Evolutionary conservation across 2,797 vertebrate species (phyloP).

Genomic region (Threskiornis aethiopicus): DNA sequence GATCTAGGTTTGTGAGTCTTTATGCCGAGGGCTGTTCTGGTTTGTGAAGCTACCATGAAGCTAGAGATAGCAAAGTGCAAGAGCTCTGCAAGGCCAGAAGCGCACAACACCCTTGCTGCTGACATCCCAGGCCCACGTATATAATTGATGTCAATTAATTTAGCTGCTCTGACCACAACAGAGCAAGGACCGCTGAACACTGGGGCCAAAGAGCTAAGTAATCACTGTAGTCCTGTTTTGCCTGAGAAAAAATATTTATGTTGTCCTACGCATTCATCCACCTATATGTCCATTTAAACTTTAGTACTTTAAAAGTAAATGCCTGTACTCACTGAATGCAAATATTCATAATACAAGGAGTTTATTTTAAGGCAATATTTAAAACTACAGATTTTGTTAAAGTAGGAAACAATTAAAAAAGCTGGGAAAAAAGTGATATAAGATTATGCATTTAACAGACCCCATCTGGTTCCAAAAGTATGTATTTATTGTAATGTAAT

Average conservation of each 20-base stretch:
- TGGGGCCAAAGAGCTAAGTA: not conserved
- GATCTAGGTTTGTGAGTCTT: not conserved
- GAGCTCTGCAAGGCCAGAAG: not conserved
- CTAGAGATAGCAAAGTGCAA: not conserved
- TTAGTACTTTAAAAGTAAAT: not conserved
- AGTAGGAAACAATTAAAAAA: constrained; percentile 11
- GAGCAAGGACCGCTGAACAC: not conserved
- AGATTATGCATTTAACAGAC: constrained; percentile 20
- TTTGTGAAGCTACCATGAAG: not conserved
- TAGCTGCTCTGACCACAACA: not conserved
- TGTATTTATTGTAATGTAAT: not conserved
- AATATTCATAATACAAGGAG: not conserved
- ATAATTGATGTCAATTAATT: not conserved
- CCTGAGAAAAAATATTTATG: not conserved
- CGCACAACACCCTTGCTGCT: not conserved
- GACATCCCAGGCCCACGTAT: not conserved
- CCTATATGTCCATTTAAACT: not conserved
- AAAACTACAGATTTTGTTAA: not conserved
- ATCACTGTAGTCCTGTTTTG: not conserved
- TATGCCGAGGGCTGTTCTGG: not conserved
- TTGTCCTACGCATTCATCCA: not conserved
- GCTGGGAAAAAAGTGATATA: not conserved
- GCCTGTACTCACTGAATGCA: not conserved
- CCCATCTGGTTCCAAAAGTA: not conserved
- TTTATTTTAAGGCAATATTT: not conserved